Evolutionary conservation across 1,140 invertebrate genomes (phyloP).

Genomic region (Pseudomyrmex pallidus): DNA sequence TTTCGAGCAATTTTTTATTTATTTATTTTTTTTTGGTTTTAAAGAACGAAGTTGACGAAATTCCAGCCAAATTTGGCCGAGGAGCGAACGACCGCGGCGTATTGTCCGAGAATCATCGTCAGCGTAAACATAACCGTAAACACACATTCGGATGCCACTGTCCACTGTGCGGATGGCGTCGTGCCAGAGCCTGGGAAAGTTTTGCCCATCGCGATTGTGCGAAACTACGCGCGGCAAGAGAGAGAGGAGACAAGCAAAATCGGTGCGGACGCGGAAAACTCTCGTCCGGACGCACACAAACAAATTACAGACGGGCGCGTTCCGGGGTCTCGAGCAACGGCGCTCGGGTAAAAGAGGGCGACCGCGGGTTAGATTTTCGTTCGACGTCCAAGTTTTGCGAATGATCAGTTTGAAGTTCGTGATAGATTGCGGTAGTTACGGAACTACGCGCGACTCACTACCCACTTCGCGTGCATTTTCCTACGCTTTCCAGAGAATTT

Average conservation of each 20-base stretch:
- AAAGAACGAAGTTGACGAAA: neutral
- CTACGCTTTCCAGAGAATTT: neutral
- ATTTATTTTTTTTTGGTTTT: too few relatives aligned
- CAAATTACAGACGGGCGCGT: slow-evolving; percentile 33
- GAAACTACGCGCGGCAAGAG: slow-evolving; percentile 10
- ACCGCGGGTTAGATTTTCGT: neutral
- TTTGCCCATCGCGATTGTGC: slow-evolving; percentile 63
- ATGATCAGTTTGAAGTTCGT: slow-evolving; percentile 39
- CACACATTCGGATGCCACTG: slow-evolving; percentile 75
- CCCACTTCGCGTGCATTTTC: neutral
- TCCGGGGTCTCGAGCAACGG: neutral
- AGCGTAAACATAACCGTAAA: slow-evolving; percentile 79
- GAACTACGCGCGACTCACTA: neutral
- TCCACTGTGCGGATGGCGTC: slow-evolving; percentile 74
- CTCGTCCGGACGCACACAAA: slow-evolving; percentile 2
- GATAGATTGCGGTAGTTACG: slow-evolving; percentile 43
- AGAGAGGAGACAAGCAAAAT: slow-evolving; percentile 4
- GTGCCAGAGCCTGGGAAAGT: slow-evolving; percentile 70
- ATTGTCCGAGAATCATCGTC: slow-evolving; percentile 65
- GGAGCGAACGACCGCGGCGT: slow-evolving; percentile 5
- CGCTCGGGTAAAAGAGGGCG: neutral
- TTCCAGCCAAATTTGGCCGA: slow-evolving; percentile 12
- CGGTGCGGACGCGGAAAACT: slow-evolving; percentile 23
- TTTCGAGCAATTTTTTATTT: neutral
- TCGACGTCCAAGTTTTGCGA: slow-evolving; percentile 43